Evolutionary conservation across 2,888 invertebrate species (phyloP).

Genomic region (Lutraria lutraria): DNA sequence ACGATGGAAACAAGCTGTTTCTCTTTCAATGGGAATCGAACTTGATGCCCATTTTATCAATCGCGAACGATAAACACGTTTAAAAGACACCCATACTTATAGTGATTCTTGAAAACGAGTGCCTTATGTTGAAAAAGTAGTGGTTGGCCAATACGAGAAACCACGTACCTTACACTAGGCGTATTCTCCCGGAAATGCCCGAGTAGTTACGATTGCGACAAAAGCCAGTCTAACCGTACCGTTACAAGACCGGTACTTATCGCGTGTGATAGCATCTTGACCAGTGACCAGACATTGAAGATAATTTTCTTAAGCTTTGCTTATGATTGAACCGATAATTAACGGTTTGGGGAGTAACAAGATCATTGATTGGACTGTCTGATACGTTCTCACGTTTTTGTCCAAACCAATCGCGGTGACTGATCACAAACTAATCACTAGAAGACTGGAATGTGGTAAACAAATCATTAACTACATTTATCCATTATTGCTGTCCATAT

Average conservation of each 20-base stretch:
- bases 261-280: background rate
- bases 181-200: too few relatives aligned
- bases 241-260: background rate
- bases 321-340: conserved; percentile 14
- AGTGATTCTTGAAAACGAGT: too few relatives aligned
- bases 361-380: conserved; percentile 11
- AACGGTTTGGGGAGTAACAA: background rate
- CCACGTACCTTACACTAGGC: too few relatives aligned
- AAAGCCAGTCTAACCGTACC: background rate
- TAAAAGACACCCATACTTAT: too few relatives aligned
- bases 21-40: too few relatives aligned
- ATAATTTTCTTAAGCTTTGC: conserved; percentile 25
- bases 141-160: too few relatives aligned
- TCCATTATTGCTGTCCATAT: background rate
- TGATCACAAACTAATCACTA: background rate
- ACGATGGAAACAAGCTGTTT: too few relatives aligned
- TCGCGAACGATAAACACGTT: too few relatives aligned
- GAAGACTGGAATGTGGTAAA: background rate
- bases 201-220: too few relatives aligned
- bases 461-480: background rate
- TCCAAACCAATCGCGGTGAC: background rate
- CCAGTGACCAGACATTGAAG: conserved; percentile 1
- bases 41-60: too few relatives aligned
- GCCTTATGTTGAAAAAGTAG: too few relatives aligned
- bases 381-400: conserved; percentile 4